Base-by-base conservation (phyloP, 2,113 vertebrate genomes). In the Lamprologus tigripictilis region DNA sequence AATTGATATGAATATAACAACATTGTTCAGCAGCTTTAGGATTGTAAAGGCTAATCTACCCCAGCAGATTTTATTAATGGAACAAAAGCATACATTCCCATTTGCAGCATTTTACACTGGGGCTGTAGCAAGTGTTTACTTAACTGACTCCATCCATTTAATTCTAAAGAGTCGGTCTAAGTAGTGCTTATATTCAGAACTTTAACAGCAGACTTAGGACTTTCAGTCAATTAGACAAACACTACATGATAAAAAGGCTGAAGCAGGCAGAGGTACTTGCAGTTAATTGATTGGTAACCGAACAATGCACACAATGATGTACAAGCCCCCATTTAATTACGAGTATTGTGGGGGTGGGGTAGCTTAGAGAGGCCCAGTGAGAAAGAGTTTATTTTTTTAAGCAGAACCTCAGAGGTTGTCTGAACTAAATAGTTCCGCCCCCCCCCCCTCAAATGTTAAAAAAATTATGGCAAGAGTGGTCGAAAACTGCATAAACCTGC, bases 211-310 rank as follows among this genome's bases (percentile, higher is more conserved):
- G 53, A 61, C 53, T 89, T 55, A 21, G 54, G 54, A 85, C 82
- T 83, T 90, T 88, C 35, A 82, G 71, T 83, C 84, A 88, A 86
- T 89, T 84, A 87, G 68, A 71, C 51, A 87, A 89, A 85, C 35
- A 55, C 19, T 28, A n/a, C 80, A 37, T 81, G 86, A 89, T 90
- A 81, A 90, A 78, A 89, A 89, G 85, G 83, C 73, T 28, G 71
- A 90, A 87, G 57, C 66, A 83, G 68, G 58, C 76, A 79, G 82
- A 79, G 51, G 71, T 61, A 84, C 79, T 88, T 55, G 76, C 85
- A 37, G 88, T 81, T 94, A 88, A 93, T 89, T 92, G 90, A 91
- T 90, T 40, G 83, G 80, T 81, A 71, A 82, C 88, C 6, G 73
- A 93, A 91, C 90, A 93, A 89, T 86, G 85, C 19, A 10, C 57